Percentiles rank a stretch among this genome's conserved stretches.
phyloP scores from a whole-genome alignment of 2,888 invertebrate species.

The Stegophylla sp. region DNA sequence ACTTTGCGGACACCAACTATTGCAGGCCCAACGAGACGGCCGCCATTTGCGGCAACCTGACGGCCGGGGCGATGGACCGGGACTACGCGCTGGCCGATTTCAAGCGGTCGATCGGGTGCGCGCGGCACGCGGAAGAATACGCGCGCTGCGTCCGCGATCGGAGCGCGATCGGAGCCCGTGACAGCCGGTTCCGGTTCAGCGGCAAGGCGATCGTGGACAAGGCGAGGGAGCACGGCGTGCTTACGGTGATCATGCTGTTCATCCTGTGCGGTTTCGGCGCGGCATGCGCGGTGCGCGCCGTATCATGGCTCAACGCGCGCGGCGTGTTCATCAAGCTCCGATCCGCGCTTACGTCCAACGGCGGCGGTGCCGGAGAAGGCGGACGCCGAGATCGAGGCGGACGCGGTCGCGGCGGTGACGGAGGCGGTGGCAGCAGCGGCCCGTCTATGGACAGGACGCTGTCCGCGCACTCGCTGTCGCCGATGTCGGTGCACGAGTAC shows the following conservation, averaged over 20 bases:
- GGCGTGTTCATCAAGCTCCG: slow-evolving; percentile 64
- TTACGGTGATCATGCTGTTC: slow-evolving; percentile 35
- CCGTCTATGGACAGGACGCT: slow-evolving; percentile 62
- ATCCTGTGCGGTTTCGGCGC: slow-evolving; percentile 65
- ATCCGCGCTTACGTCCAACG: slow-evolving; percentile 52
- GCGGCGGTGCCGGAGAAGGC: neutral
- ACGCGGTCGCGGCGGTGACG: neutral
- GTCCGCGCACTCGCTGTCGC: slow-evolving; percentile 71
- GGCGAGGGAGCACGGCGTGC: slow-evolving; percentile 19
- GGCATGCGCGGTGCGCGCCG: slow-evolving; percentile 57
- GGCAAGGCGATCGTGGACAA: slow-evolving; percentile 1
- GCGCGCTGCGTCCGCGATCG: neutral
- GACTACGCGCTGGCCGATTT: neutral
- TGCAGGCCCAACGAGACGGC: slow-evolving; percentile 65
- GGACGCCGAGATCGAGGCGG: neutral
- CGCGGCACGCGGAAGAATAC: slow-evolving; percentile 65
- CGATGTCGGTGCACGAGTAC: slow-evolving; percentile 71
- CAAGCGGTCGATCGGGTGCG: slow-evolving; percentile 71
- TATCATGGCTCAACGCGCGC: slow-evolving; percentile 59
- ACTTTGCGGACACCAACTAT: slow-evolving; percentile 65
- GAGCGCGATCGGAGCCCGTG: neutral
- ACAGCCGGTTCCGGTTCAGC: neutral
- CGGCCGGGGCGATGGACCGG: neutral
- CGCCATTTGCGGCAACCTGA: slow-evolving; percentile 65
- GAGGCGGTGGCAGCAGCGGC: neutral